These are phyloP conservation scores for Hyppa rectilinea DNA, from an alignment of 2,888 invertebrate species.

Conservation along the genomic window DNA sequence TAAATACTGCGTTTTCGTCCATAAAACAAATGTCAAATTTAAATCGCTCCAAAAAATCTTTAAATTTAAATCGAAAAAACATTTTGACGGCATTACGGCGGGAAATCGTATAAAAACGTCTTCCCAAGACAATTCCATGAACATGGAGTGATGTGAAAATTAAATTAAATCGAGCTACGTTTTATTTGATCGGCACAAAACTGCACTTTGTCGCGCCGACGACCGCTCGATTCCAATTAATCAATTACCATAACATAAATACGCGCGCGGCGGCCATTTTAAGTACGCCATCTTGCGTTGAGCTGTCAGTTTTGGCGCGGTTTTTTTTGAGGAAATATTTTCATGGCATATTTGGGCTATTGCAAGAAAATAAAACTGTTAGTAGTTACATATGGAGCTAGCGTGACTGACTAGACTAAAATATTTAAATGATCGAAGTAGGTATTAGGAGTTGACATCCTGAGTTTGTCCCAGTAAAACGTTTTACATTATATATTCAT, in stretches of 20 bases:
- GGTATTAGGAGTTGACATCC: neutral
- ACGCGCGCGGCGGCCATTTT: constrained; percentile 66
- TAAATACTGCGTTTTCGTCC: constrained; percentile 5
- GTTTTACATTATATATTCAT: too few species aligned
- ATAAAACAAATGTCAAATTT: constrained; percentile 10
- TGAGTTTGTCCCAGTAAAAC: neutral
- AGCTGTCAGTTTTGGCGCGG: constrained; percentile 55
- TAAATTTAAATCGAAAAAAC: constrained; percentile 35
- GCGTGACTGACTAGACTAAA: too few species aligned
- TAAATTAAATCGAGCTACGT: constrained; percentile 61
- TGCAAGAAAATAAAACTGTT: too few species aligned
- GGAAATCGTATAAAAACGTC: constrained; percentile 61
- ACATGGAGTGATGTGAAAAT: constrained; percentile 60
- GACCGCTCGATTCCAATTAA: constrained; percentile 72
- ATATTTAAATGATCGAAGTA: too few species aligned
- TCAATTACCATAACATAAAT: constrained; percentile 72
- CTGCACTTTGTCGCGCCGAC: constrained; percentile 71
- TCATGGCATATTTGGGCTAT: neutral
- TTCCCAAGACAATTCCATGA: constrained; percentile 66
- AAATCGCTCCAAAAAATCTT: constrained; percentile 17
- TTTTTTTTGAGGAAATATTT: neutral
- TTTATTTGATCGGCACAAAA: constrained; percentile 65
- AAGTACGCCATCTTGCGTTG: constrained; percentile 60
- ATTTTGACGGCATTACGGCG: constrained; percentile 63
- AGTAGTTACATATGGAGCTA: too few species aligned